A percentile compares a stretch with the other conserved stretches of the same genome.
Conservation (phyloP, 37 sponge, comb jelly and placozoan genomes). For the Chondrilla cf. caribensis region DNA sequence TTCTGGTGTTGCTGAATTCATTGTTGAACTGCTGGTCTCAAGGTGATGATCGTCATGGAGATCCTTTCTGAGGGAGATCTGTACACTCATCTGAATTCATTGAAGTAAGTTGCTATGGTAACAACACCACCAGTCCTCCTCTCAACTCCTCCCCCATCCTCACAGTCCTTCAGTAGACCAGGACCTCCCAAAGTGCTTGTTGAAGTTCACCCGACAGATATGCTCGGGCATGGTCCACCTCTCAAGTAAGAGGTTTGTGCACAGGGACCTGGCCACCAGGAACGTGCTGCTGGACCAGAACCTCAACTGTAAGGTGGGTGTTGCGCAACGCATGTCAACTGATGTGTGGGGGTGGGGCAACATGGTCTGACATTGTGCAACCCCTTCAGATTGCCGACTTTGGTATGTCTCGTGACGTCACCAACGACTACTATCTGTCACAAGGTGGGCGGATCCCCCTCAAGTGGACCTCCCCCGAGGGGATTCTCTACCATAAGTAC, state of each 20-base stretch:
- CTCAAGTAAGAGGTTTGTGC: constrained; percentile 4
- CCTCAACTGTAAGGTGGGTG: constrained; percentile 25
- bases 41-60: constrained; percentile 26
- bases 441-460: constrained; percentile 30
- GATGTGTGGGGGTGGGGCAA: neutral
- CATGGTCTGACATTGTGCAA: neutral
- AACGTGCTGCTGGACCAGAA: constrained; percentile 20
- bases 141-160: neutral
- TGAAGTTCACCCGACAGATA: constrained; percentile 4
- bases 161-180: neutral
- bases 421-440: constrained; percentile 25
- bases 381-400: constrained; percentile 23
- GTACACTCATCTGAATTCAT: neutral
- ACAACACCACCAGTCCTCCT: neutral
- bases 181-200: neutral
- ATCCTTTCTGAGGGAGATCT: constrained; percentile 5
- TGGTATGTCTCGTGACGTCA: constrained; percentile 28
- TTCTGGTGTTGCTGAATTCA: neutral
- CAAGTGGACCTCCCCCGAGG: constrained; percentile 29
- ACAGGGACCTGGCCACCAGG: constrained; percentile 20
- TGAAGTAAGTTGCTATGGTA: constrained; percentile 11
- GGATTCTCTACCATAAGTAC: constrained; percentile 12
- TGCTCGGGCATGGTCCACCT: constrained; percentile 12
- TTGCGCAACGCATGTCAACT: neutral
- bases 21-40: neutral